Percentiles rank a stretch among this genome's conserved stretches.
phyloP scores from a whole-genome alignment of 2,113 vertebrate species.

The Monarcha castaneiventris region DNA sequence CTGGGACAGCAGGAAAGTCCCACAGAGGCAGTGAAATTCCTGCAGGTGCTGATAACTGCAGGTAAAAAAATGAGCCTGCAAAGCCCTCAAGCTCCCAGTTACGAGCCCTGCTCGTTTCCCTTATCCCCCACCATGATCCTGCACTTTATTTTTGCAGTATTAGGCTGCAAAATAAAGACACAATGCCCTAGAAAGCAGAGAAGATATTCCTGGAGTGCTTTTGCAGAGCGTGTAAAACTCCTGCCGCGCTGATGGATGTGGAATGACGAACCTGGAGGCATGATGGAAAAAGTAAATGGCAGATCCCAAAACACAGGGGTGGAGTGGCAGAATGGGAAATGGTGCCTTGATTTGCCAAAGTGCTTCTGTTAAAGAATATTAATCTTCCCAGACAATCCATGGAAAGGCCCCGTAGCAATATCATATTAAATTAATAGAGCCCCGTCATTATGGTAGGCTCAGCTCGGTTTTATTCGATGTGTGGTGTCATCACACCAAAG shows the following conservation, averaged over 20 bases:
- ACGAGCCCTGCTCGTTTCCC: neutral
- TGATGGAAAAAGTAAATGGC: neutral
- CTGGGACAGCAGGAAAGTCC: neutral
- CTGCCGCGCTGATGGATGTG: neutral
- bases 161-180: neutral
- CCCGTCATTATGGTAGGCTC: neutral
- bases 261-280: neutral
- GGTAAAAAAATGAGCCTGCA: neutral
- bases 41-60: neutral
- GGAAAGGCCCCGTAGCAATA: slow-evolving; percentile 6
- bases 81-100: neutral
- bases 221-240: neutral
- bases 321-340: neutral
- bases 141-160: neutral
- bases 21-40: neutral
- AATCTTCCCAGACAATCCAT: slow-evolving; percentile 16
- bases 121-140: neutral
- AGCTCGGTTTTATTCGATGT: neutral
- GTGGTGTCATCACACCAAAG: neutral
- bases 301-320: neutral
- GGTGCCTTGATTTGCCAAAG: slow-evolving; percentile 3
- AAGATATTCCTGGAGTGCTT: accelerated
- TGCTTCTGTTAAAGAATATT: neutral
- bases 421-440: slow-evolving; percentile 15
- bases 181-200: neutral